Evolutionary conservation across 1,140 invertebrate genomes (phyloP), one percentile per base, ranked within the genome.

Genomic region (Proctacanthus coquilletti): DNA sequence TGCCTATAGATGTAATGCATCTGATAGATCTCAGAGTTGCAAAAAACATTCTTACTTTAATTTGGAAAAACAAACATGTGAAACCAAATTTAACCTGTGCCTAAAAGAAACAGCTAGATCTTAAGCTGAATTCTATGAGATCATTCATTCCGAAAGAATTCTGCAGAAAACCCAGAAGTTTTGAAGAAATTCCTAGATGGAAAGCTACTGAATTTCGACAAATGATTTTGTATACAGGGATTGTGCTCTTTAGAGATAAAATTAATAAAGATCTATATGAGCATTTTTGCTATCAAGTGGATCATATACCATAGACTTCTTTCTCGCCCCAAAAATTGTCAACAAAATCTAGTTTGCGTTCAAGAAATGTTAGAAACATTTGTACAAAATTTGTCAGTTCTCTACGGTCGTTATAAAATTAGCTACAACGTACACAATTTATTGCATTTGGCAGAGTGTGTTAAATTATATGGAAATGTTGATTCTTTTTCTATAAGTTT

Each of bases 371-470:
- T 25, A 8, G 23, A 25, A 25, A 25, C n/a, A 25, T 25, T 25
- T n/a, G 23, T 25, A 8, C 23, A 25, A 8, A 25, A 25, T 25
- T 25, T 25, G 6, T 8, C 6, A 25, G 6, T 25, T 25, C n/a
- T 25, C n/a, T 25, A 25, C n/a, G 23, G 23, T 8, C 6, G n/a
- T 8, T 6, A 25, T 25, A 25, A 6, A 25, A 25, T 25, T 8
- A 25, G 23, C n/a, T 25, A 25, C n/a, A 25, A 25, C 23, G 23
- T 25, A 25, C 23, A 25, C n/a, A 25, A 25, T 25, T 25, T 25
- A 25, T 25, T 25, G 23, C 23, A 25, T 25, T 25, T 25, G 23
- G 23, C 23, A 8, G 23, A 25, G n/a, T 25, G 23, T 25, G 23
- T 8, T 25, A 25, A 25, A n/a, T n/a, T 8, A 25, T 25, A 25